These are phyloP conservation scores for Plebejus melissa DNA, from an alignment of 2,888 invertebrate genomes.

Conservation along the genomic window DNA sequence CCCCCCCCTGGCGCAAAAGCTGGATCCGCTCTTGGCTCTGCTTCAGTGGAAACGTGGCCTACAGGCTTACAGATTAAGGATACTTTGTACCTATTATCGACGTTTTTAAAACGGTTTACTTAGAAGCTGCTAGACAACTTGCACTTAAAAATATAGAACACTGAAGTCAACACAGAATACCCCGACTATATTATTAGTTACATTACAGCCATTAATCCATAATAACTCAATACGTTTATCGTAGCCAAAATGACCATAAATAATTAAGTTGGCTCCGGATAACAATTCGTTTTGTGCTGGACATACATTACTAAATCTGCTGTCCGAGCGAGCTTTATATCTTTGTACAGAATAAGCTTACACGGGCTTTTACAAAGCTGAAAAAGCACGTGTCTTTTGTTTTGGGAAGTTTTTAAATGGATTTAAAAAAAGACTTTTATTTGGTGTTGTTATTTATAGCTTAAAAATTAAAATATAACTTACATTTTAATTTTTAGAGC, in stretches of 20 bases:
- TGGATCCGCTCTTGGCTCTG: too few relatives aligned
- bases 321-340: constrained; percentile 27
- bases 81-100: too few relatives aligned
- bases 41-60: too few relatives aligned
- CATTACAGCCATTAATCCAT: neutral
- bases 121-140: too few relatives aligned
- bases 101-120: too few relatives aligned
- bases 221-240: neutral
- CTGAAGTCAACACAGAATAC: neutral
- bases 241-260: neutral
- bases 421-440: neutral
- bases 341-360: constrained; percentile 26
- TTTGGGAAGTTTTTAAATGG: constrained; percentile 4
- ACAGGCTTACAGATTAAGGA: too few relatives aligned
- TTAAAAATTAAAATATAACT: neutral
- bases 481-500: too few relatives aligned
- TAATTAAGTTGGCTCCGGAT: constrained; percentile 14
- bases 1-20: too few relatives aligned
- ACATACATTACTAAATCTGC: constrained; percentile 18
- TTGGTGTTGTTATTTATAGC: neutral
- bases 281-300: constrained; percentile 22
- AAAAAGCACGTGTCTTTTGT: neutral
- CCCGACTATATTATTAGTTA: neutral
- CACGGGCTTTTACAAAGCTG: constrained; percentile 22
- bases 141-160: too few relatives aligned